Percentiles rank a stretch among this genome's conserved stretches.
These are phyloP conservation scores for Fulica atra DNA, from an alignment of 2,113 vertebrate genomes.

Conservation along the genomic window DNA sequence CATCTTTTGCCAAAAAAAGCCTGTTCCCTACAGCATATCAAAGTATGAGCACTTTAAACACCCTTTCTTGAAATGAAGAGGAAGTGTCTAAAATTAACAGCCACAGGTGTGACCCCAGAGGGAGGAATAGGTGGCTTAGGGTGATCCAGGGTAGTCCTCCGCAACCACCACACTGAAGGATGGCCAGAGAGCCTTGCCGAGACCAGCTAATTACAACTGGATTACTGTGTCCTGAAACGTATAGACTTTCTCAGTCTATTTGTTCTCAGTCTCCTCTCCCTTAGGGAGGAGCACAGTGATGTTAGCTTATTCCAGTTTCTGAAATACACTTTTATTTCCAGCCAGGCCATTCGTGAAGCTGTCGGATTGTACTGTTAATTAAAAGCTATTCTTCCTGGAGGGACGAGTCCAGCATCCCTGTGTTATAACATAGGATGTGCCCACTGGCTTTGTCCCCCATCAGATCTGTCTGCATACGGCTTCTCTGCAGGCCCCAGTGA, in stretches of 20 bases:
- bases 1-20: neutral
- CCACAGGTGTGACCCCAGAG: neutral
- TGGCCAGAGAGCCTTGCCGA: neutral
- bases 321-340: neutral
- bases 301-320: constrained; percentile 49
- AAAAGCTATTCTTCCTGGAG: neutral
- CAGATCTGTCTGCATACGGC: neutral
- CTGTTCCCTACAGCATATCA: neutral
- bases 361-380: neutral
- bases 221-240: neutral
- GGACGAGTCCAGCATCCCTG: neutral
- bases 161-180: neutral
- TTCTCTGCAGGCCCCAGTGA: neutral
- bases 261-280: constrained; percentile 29
- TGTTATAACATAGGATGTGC: neutral
- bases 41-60: neutral
- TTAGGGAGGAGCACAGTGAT: neutral
- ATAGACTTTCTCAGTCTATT: constrained; percentile 6
- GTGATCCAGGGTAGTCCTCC: neutral
- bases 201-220: constrained; percentile 1
- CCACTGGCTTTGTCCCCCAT: neutral
- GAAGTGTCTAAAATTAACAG: neutral
- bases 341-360: neutral
- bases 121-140: neutral
- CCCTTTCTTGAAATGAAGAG: neutral